Percentiles rank a stretch among this genome's conserved stretches.
phyloP scores from a whole-genome alignment of 37 sponge, comb jelly and placozoan genomes.

The Aplysina aerophoba region DNA sequence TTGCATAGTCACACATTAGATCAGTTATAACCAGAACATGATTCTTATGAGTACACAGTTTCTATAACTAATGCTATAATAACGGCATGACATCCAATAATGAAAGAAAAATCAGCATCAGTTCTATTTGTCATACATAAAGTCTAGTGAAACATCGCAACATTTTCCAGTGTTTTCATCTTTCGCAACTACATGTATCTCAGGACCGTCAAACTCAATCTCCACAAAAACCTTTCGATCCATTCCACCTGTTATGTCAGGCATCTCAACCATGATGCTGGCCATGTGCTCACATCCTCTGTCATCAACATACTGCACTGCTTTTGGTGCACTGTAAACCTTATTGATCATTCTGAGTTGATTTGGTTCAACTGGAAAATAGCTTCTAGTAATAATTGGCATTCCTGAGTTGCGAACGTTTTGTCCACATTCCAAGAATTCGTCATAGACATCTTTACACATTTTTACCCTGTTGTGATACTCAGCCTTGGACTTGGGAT shows the following conservation, averaged over 20 bases:
- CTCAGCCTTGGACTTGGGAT: background rate
- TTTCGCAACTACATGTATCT: background rate
- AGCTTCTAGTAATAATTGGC: background rate
- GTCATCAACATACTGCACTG: background rate
- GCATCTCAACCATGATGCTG: background rate
- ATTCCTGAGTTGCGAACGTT: background rate
- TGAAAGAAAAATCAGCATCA: too few species aligned
- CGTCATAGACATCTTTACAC: constrained; percentile 4
- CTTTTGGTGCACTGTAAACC: constrained; percentile 6
- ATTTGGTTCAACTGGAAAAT: background rate
- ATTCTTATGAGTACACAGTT: too few species aligned
- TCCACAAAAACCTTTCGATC: constrained; percentile 5
- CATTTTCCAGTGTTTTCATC: constrained; percentile 9
- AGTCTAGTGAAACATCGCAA: background rate
- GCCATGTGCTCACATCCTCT: background rate
- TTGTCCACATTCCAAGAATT: background rate
- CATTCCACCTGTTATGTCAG: background rate
- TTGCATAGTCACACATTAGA: too few species aligned
- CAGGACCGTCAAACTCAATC: constrained; percentile 6
- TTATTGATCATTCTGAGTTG: background rate
- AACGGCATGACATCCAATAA: too few species aligned
- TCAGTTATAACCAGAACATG: too few species aligned
- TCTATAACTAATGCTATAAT: too few species aligned
- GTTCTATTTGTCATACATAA: too few species aligned
- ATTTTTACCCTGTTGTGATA: background rate